Conservation (phyloP, 1,140 invertebrate species). For the Grapholita molesta region DNA sequence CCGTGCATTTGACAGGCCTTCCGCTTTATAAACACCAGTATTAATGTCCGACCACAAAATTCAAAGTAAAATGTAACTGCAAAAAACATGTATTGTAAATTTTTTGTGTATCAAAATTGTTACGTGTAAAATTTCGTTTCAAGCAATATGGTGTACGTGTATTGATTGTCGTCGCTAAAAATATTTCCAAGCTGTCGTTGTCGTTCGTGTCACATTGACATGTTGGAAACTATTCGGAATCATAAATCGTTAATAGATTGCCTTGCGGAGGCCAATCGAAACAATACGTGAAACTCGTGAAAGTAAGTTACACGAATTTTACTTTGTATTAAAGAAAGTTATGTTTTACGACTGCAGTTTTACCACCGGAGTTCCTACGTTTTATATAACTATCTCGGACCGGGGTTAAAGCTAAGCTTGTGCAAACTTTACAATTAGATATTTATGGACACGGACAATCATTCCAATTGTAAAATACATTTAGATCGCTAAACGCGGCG, state of each 20-base stretch:
- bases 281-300: constrained; percentile 41
- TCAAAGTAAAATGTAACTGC: constrained; percentile 27
- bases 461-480: no score
- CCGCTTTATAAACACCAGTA: constrained; percentile 22
- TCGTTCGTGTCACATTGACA: constrained; percentile 65
- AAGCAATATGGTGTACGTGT: constrained; percentile 24
- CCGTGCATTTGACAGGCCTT: constrained; percentile 25
- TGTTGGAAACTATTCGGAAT: constrained; percentile 51
- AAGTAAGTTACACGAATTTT: constrained; percentile 37
- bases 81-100: constrained; percentile 17
- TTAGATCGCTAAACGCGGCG: no score
- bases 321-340: background rate
- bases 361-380: background rate
- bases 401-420: background rate
- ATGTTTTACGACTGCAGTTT: background rate
- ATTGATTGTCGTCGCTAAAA: constrained; percentile 45
- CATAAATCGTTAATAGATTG: constrained; percentile 60
- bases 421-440: no score
- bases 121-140: constrained; percentile 31
- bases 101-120: constrained; percentile 40
- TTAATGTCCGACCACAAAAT: constrained; percentile 25
- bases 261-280: constrained; percentile 39
- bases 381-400: background rate
- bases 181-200: constrained; percentile 59
- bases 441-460: no score